Base-by-base conservation (phyloP, 2,797 vertebrate genomes). In the Enteromius anoplus region DNA sequence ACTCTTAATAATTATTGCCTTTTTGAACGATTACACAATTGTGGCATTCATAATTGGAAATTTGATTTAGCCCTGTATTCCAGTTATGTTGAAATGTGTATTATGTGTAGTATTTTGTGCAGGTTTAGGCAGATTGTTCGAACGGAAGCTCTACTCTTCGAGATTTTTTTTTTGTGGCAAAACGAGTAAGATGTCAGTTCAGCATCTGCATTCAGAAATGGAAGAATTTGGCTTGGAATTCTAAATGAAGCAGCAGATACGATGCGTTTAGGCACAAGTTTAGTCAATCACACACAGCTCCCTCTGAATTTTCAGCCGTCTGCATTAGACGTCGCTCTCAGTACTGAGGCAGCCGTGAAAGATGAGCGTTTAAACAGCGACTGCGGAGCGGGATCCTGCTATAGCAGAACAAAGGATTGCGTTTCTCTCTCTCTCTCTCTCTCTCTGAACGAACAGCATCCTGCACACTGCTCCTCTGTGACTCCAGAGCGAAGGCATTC, bases 401-500 rank as follows among this genome's bases (percentile, higher is more conserved):
- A 53, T 53, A 34, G 62, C 72, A 76, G 72, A 82, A 82, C 81
- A 82, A 82, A 75, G 71, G 71, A 68, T 58, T 47, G 47, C 23
- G 9, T 76, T 68, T 84, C 34, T 26, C 42, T 71, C 55, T 51
- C 34, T 23, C 42, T 71, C 53, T 17, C 34, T 73, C 75, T 69
- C 82, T 87, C 82, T 23, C 60, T 71, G 9, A 40, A n/a, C 75
- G 40, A 55, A 80, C 82, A 75, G 64, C 14, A 45, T 53, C 49
- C 62, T 62, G 84, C 83, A 64, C 77, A 81, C 75, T 64, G 60
- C 84, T 81, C 73, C 84, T 80, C 79, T 71, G 70, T 87, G 87
- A 88, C 90, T 91, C 83, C 80, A 66, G 88, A 91, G 90, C 89
- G 81, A 91, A 90, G 90, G 88, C 87, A 89, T 89, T 89, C 88